Evolutionary conservation across 2,888 invertebrate genomes (phyloP).

Genomic region (Polydesmus complanatus): DNA sequence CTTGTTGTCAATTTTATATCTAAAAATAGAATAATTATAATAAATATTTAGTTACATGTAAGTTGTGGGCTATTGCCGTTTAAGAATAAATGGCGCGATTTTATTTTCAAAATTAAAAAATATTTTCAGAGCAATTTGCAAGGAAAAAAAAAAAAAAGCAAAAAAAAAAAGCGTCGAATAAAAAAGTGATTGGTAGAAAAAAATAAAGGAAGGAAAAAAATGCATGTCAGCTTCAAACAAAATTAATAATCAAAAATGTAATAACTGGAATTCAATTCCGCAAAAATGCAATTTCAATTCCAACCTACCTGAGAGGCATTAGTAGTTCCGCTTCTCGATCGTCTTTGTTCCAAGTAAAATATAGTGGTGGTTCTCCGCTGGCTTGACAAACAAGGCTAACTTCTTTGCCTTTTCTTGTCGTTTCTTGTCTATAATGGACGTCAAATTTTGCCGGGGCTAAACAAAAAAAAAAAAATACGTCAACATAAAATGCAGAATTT

Average conservation of each 20-base stretch:
- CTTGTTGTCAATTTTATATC: slow-evolving; percentile 8
- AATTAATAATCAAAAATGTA: background rate
- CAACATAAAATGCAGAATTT: background rate
- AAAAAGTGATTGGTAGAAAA: background rate
- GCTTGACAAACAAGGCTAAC: slow-evolving; percentile 17
- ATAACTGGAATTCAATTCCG: no score
- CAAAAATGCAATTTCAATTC: no score
- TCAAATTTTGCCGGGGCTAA: slow-evolving; percentile 18
- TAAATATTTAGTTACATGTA: no score
- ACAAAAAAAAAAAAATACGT: background rate
- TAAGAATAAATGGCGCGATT: no score
- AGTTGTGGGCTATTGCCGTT: no score
- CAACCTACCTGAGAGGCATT: slow-evolving; percentile 10
- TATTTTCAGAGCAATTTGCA: no score
- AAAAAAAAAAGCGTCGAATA: background rate
- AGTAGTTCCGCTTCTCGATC: slow-evolving; percentile 14
- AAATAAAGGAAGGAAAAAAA: background rate
- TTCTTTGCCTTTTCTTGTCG: slow-evolving; percentile 16
- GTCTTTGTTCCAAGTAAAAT: slow-evolving; percentile 15
- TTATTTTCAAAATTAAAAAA: no score
- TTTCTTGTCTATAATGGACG: slow-evolving; percentile 17
- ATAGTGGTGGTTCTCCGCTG: slow-evolving; percentile 16
- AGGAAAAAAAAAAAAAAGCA: background rate
- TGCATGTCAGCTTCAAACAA: background rate
- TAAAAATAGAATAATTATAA: no score